Evolutionary conservation across 2,113 vertebrate genomes (phyloP), one percentile per base, ranked within the genome.

Genomic region (Naja naja): DNA sequence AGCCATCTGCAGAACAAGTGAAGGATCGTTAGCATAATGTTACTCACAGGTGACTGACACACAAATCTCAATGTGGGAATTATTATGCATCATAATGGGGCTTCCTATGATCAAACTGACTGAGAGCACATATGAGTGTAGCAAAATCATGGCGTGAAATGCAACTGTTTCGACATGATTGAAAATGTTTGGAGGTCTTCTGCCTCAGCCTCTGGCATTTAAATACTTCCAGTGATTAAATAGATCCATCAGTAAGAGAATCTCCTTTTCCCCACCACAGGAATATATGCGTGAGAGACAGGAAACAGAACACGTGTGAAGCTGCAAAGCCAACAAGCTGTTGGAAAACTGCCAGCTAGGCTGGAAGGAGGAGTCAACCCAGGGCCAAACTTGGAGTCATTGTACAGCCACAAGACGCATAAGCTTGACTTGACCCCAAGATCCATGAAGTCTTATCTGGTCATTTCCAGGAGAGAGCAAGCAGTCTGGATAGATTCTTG

Each of bases 251-350:
- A 56, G 55, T 56, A 22, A 49, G 81, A 58, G 27, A 85, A n/a
- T 56, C 5, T 85, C 39, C 23, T 25, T 49, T 85, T 92, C 11
- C 20, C 47, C 58, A n/a, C 20, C 27, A 25, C 0, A 2, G 74
- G 1, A 85, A 53, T 27, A 93, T 27, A n/a, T 27, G 58, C 1
- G 49, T 55, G n/a, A 5, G 25, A 2, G 4, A 88, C 85, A 89
- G 43, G 87, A 91, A 93, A 91, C 39, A 93, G 56, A 2, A 1
- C 0, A 8, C 25, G 30, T 8, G 69, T 18, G 5, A 23, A 52
- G 49, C 25, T 25, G 23, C 43, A 89, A 20, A 92, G n/a, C 45
- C 91, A 95, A 92, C 3, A 3, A 94, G 58, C 25, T 60, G 58
- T 27, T 60, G 58, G 58, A 27, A 60, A 60, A 60, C 58, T 60